Base-by-base conservation (phyloP, 2,113 vertebrate species). In the Eptesicus fuscus region DNA sequence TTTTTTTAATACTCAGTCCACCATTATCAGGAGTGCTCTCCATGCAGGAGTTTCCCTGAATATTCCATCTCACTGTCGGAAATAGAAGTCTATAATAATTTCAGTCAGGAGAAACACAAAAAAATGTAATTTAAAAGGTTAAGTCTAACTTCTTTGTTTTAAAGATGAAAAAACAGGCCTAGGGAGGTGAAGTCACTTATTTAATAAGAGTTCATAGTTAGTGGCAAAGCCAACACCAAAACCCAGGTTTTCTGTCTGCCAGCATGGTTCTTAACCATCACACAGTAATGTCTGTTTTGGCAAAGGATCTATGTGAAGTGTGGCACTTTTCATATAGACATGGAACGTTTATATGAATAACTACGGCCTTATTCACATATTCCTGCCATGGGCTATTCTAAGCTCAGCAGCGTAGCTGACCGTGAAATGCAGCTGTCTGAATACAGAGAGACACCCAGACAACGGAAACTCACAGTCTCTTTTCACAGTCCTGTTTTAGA, bases 401-500 rank as follows among this genome's bases (percentile, higher is more conserved):
- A 74, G 11, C 71, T 74, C 30, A 44, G 71, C 42, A 96, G 95
- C 95, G 93, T 96, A 95, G 6, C 4, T 96, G 96, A 95, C 97
- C 95, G 76, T 69, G 95, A 95, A 97, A 97, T 96, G 94, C 94
- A 90, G 78, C 79, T 0, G 91, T 95, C 96, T 96, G 51, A 0
- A 95, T 90, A 94, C 91, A 84, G 93, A 96, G 79, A 97, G 35
- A 90, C 96, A 98, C 93, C 69, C 91, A 92, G 94, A 96, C 90
- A 93, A 95, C 92, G 4, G 74, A 94, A 97, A 93, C 92, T 96
- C 78, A 92, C 73, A 67, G 94, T 85, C 93, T 94, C 87, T 91
- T 96, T 92, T 93, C 97, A 97, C 74, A 92, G 95, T 30, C n/a
- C 93, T 96, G 90, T 96, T 96, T 96, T 96, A 96, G 94, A 95